phyloP scores from a whole-genome alignment of 2,797 vertebrate genomes.

The Heterohyrax brucei region DNA sequence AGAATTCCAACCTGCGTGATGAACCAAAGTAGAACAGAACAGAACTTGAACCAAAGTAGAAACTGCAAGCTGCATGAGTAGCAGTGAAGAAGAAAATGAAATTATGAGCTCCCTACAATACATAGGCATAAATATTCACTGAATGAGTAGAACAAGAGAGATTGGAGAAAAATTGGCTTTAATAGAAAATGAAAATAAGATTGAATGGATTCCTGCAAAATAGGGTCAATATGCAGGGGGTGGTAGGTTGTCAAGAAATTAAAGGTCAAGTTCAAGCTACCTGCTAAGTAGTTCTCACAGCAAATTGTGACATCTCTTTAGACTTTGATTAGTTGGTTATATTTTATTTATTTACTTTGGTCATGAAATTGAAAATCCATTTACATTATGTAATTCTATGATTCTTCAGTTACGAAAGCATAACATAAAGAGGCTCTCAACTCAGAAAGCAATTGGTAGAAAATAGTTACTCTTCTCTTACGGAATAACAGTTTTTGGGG shows the following conservation, averaged over 20 bases:
- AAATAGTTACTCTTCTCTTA: constrained; percentile 3
- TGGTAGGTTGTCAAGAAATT: background rate
- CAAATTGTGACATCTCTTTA: background rate
- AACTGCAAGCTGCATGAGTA: background rate
- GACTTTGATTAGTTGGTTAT: background rate
- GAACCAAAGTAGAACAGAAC: background rate
- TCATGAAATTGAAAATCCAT: background rate
- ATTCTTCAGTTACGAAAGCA: background rate
- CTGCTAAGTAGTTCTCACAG: background rate
- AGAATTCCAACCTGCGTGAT: background rate
- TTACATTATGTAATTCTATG: background rate
- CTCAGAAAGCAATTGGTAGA: background rate
- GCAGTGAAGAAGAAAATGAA: background rate
- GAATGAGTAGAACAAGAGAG: background rate
- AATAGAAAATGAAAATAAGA: background rate
- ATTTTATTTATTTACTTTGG: background rate
- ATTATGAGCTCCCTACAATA: background rate
- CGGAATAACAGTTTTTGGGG: background rate
- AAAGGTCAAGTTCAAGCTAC: background rate
- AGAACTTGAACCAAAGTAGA: background rate
- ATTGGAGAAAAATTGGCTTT: background rate
- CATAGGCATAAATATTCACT: background rate
- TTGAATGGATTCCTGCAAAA: background rate
- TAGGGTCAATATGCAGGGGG: background rate
- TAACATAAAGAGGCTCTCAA: background rate